These are phyloP conservation scores for Cebus imitator DNA, from an alignment of 2,113 vertebrate genomes.

Conservation along the genomic window DNA sequence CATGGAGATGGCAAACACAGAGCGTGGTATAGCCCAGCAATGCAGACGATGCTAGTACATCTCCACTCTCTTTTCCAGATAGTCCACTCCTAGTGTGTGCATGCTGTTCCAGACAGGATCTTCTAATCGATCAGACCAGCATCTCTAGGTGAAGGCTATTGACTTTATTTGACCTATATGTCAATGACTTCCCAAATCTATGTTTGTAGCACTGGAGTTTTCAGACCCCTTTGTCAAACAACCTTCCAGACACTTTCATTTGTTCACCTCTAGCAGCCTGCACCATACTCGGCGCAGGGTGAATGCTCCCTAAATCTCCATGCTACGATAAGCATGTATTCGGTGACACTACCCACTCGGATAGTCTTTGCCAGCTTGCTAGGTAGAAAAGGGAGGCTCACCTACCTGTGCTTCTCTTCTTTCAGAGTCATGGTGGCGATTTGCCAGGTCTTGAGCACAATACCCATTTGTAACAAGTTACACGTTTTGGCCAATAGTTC, in stretches of 20 bases:
- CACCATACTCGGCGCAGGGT: background rate
- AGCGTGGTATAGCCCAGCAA: background rate
- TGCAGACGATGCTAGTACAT: background rate
- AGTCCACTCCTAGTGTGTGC: background rate
- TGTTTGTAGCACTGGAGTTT: background rate
- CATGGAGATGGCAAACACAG: background rate
- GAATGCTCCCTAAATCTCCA: background rate
- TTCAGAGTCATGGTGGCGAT: conserved; percentile 42
- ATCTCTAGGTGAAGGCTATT: background rate
- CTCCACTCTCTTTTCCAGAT: background rate
- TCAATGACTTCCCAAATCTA: background rate
- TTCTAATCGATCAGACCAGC: background rate
- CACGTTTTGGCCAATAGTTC: conserved; percentile 65
- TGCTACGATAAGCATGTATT: background rate
- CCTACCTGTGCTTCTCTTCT: conserved; percentile 55
- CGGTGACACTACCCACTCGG: background rate
- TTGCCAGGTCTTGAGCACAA: conserved; percentile 68
- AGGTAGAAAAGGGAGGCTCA: conserved; percentile 53
- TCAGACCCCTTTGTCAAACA: background rate
- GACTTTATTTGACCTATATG: background rate
- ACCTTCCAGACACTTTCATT: background rate
- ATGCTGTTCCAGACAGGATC: background rate
- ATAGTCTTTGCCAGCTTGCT: conserved; percentile 29
- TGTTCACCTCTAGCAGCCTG: background rate
- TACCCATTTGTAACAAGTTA: conserved; percentile 66